A percentile compares a stretch with the other conserved stretches of the same genome.
Conservation (phyloP, 2,888 invertebrate genomes). For the Embidobia sp. region DNA sequence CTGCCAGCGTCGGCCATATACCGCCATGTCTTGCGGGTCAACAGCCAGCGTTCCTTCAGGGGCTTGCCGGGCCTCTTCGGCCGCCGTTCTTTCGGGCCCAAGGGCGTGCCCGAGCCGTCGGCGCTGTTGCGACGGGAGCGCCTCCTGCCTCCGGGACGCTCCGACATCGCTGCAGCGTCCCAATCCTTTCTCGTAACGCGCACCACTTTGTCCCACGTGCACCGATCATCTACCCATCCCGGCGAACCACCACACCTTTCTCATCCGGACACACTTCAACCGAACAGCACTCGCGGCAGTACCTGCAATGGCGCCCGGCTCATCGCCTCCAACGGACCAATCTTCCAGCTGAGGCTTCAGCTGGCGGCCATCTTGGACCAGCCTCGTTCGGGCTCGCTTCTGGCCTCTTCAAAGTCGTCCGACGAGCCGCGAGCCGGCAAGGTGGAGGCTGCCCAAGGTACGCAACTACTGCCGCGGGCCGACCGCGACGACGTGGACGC, state of each 20-base stretch:
- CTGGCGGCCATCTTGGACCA: too few species aligned
- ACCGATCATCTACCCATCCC: slow-evolving; percentile 27
- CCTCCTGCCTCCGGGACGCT: slow-evolving; percentile 75
- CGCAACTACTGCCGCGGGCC: slow-evolving; percentile 72
- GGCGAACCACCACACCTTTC: too few species aligned
- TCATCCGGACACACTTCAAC: slow-evolving; percentile 14
- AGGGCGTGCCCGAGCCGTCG: slow-evolving; percentile 69
- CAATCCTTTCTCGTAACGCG: slow-evolving; percentile 77
- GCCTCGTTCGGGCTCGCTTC: too few species aligned
- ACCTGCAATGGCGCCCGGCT: too few species aligned
- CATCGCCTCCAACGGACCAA: too few species aligned
- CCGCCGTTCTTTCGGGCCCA: slow-evolving; percentile 83
- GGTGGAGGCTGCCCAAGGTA: slow-evolving; percentile 79
- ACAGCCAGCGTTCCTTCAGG: slow-evolving; percentile 90
- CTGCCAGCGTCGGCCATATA: slow-evolving; percentile 96
- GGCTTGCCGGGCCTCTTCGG: slow-evolving; percentile 84
- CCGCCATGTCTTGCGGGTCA: slow-evolving; percentile 94
- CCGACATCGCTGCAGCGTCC: slow-evolving; percentile 78
- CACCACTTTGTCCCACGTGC: slow-evolving; percentile 75
- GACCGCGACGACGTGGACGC: slow-evolving; percentile 79
- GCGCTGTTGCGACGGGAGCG: slow-evolving; percentile 78
- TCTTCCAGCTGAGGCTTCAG: too few species aligned
- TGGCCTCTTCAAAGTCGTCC: too few species aligned
- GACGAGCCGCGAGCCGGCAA: slow-evolving; percentile 76
- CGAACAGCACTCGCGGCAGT: slow-evolving; percentile 16